Conservation (phyloP, 35 echinoderm and acorn worm species). For the Ophiothrix spiculata region DNA sequence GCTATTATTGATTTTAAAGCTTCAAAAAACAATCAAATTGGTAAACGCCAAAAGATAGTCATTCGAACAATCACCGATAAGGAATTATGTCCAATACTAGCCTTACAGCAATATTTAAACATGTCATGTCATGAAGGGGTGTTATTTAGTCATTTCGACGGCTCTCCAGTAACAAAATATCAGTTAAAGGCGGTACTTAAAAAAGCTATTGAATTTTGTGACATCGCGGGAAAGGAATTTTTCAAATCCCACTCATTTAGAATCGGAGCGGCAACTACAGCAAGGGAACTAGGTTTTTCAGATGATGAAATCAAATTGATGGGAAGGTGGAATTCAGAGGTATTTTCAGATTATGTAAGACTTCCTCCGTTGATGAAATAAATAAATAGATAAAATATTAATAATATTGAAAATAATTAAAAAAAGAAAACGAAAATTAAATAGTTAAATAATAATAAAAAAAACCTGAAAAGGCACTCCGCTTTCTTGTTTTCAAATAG, state of each 20-base stretch:
- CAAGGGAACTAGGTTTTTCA: not conserved
- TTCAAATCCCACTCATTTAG: not conserved
- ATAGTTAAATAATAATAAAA: too few relatives aligned
- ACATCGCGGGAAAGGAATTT: not conserved
- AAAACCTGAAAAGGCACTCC: too few relatives aligned
- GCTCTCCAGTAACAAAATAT: not conserved
- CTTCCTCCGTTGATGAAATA: too few relatives aligned
- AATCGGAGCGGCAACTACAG: constrained; percentile 4
- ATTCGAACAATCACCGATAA: not conserved
- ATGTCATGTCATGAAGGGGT: not conserved
- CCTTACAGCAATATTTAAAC: not conserved
- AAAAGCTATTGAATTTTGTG: not conserved
- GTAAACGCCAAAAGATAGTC: not conserved
- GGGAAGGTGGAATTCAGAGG: constrained; percentile 7
- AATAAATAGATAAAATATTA: too few relatives aligned
- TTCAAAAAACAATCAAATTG: constrained; percentile 17
- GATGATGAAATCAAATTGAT: not conserved
- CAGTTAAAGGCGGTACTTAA: too few relatives aligned
- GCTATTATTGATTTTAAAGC: not conserved
- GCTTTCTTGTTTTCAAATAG: too few relatives aligned
- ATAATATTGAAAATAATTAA: too few relatives aligned
- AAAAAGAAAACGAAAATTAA: too few relatives aligned
- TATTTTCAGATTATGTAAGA: constrained; percentile 8
- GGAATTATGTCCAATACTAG: not conserved
- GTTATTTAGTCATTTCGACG: not conserved